phyloP scores from a whole-genome alignment of 92 coral and sea anemone species.

The Heteractis magnifica region DNA sequence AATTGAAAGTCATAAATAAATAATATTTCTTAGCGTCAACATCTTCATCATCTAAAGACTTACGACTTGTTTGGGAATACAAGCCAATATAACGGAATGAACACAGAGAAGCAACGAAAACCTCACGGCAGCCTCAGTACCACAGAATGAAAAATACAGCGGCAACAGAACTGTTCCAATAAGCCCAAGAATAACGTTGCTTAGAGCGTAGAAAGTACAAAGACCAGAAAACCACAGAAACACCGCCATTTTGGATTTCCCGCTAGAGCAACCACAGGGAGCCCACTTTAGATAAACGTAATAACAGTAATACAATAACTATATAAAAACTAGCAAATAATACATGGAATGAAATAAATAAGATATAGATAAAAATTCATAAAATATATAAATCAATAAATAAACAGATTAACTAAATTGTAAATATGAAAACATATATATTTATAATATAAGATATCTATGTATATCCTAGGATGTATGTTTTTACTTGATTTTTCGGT shows the following conservation, averaged over 20 bases:
- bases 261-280: constrained; percentile 26
- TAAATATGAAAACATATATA: too few species aligned
- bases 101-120: constrained; percentile 74
- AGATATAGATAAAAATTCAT: too few species aligned
- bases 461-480: too few species aligned
- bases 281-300: not conserved
- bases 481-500: too few species aligned
- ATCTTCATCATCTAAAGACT: not conserved
- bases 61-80: constrained; percentile 60
- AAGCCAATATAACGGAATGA: constrained; percentile 57
- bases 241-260: constrained; percentile 76
- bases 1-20: too few species aligned
- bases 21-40: too few species aligned
- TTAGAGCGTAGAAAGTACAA: constrained; percentile 36
- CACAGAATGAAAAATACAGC: constrained; percentile 69
- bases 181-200: constrained; percentile 49
- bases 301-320: not conserved
- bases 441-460: too few species aligned
- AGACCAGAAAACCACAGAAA: constrained; percentile 37
- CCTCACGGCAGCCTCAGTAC: constrained; percentile 79
- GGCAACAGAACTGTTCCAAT: constrained; percentile 56
- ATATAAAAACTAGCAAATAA: not conserved
- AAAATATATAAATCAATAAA: too few species aligned
- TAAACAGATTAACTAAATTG: too few species aligned
- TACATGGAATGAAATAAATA: not conserved